Evolutionary conservation across 2,113 vertebrate species (phyloP).

Genomic region (Mobula birostris): DNA sequence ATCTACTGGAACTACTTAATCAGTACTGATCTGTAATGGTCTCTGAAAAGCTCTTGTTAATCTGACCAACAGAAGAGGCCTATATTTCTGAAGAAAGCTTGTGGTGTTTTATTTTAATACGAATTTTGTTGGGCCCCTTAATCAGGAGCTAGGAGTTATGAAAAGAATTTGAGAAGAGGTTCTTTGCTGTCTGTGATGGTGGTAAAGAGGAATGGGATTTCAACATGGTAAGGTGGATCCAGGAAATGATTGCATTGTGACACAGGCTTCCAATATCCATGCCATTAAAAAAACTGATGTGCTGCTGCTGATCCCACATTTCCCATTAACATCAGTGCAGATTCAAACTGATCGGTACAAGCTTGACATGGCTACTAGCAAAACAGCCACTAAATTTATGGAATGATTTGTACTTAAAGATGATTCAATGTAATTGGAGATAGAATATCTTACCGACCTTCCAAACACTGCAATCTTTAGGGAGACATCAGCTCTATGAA

Average conservation of each 20-base stretch:
- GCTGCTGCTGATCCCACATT: background rate
- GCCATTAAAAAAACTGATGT: background rate
- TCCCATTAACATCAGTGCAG: background rate
- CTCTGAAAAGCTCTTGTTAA: background rate
- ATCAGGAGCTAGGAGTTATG: background rate
- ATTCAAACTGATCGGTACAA: background rate
- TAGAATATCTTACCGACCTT: background rate
- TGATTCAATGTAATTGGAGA: background rate
- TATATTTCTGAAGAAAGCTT: background rate
- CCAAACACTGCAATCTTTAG: background rate
- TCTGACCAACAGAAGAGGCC: background rate
- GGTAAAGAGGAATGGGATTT: background rate
- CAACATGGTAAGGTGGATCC: background rate
- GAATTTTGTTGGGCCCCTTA: background rate
- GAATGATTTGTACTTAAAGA: background rate
- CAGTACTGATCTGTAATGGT: background rate
- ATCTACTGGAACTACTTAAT: too few relatives aligned
- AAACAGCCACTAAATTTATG: background rate
- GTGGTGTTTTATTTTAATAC: background rate
- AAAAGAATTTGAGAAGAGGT: background rate
- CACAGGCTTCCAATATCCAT: background rate
- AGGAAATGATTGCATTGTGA: background rate
- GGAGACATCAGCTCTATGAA: background rate
- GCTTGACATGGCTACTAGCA: background rate
- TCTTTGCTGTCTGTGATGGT: background rate